Evolutionary conservation across 2,888 invertebrate genomes (phyloP).

Genomic region (Xanthia icteritia): DNA sequence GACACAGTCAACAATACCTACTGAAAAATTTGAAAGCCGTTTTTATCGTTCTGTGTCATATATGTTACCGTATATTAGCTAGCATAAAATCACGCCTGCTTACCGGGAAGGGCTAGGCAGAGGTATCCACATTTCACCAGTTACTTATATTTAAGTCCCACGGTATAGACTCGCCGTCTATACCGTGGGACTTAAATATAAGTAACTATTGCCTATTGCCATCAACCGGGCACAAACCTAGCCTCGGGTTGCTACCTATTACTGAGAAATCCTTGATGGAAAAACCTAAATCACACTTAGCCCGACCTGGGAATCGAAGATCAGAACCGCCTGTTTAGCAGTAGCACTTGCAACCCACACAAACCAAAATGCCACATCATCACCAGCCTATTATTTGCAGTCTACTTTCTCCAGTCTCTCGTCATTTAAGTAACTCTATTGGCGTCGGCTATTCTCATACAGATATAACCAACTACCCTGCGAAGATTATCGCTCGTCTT

Average conservation of each 20-base stretch:
- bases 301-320: neutral
- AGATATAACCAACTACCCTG: neutral
- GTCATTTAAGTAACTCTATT: too few relatives aligned
- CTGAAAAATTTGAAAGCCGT: too few relatives aligned
- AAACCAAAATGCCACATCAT: neutral
- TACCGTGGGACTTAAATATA: too few relatives aligned
- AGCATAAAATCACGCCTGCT: neutral
- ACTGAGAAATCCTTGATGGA: neutral
- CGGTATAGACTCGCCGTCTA: too few relatives aligned
- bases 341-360: too few relatives aligned
- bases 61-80: neutral
- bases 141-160: neutral
- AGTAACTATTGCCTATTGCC: too few relatives aligned
- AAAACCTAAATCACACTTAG: neutral
- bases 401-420: neutral
- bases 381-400: neutral
- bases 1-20: too few relatives aligned
- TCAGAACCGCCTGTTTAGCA: neutral
- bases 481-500: neutral
- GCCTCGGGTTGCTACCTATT: too few relatives aligned
- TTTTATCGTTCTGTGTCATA: too few relatives aligned
- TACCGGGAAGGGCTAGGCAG: neutral
- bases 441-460: neutral
- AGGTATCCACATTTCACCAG: neutral
- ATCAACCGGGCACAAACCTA: neutral